Conservation (phyloP, 37 sponge, comb jelly and placozoan genomes). For the Amphimedon queenslandica region DNA sequence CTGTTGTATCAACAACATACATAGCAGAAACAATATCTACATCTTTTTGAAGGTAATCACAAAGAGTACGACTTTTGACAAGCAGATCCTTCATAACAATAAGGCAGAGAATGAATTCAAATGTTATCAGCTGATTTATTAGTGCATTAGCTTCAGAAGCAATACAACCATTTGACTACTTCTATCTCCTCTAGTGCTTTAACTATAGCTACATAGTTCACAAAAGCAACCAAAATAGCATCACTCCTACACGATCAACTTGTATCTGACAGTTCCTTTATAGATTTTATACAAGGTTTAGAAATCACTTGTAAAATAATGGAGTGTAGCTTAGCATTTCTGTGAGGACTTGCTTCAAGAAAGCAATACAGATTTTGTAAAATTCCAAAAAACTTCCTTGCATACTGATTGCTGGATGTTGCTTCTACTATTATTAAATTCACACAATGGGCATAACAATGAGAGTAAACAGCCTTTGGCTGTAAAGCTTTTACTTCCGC, state of each 20-base stretch:
- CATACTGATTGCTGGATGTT: slow-evolving; percentile 10
- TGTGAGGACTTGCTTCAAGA: slow-evolving; percentile 27
- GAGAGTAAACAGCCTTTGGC: slow-evolving; percentile 21
- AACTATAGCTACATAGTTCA: slow-evolving; percentile 1
- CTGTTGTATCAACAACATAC: slow-evolving; percentile 16
- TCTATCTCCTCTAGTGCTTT: slow-evolving; percentile 10
- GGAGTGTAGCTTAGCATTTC: slow-evolving; percentile 31
- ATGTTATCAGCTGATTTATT: slow-evolving; percentile 16
- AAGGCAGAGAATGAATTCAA: slow-evolving; percentile 17
- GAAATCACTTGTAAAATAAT: slow-evolving; percentile 1
- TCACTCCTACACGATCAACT: slow-evolving; percentile 10
- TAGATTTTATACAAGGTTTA: slow-evolving; percentile 16
- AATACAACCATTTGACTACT: slow-evolving; percentile 1
- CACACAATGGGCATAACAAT: slow-evolving; percentile 24
- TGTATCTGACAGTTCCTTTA: slow-evolving; percentile 23
- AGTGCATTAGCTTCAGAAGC: slow-evolving; percentile 14
- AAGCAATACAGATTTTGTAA: slow-evolving; percentile 18
- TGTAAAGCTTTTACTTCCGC: slow-evolving; percentile 22
- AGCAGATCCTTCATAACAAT: slow-evolving; percentile 9
- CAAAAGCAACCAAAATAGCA: slow-evolving; percentile 9
- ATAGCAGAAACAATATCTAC: slow-evolving; percentile 17
- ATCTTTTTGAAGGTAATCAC: slow-evolving; percentile 26
- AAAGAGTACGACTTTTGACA: slow-evolving; percentile 4
- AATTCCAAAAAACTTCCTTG: no score
- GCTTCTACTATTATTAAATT: slow-evolving; percentile 12